A percentile compares a stretch with the other conserved stretches of the same genome.
Conservation (phyloP, 2,797 vertebrate genomes). For the Hydrophis major region DNA sequence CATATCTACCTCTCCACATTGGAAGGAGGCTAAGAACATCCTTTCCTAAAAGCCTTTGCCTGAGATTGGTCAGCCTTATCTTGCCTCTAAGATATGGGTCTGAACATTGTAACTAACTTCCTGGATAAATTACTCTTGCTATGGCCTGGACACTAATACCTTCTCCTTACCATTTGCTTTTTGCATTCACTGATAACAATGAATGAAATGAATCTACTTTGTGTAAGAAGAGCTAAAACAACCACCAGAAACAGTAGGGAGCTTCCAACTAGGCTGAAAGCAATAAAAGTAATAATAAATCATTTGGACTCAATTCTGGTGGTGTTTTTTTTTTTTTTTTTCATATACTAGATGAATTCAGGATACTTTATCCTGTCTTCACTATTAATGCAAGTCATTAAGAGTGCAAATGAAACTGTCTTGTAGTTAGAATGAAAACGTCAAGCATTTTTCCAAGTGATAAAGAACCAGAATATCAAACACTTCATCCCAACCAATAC, state of each 20-base stretch:
- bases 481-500: slow-evolving; percentile 7
- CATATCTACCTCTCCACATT: background rate
- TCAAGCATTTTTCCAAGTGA: slow-evolving; percentile 36
- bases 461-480: slow-evolving; percentile 16
- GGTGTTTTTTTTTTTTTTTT: background rate
- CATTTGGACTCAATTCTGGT: background rate
- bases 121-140: background rate
- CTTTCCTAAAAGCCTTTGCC: background rate
- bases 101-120: background rate
- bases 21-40: background rate
- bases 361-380: background rate
- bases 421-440: background rate
- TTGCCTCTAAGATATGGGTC: background rate
- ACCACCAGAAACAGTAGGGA: background rate
- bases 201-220: background rate
- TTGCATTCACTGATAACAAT: background rate
- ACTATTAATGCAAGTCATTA: background rate
- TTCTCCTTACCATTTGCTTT: background rate
- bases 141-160: background rate
- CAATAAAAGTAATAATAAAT: background rate
- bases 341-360: background rate
- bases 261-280: background rate
- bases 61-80: background rate
- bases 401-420: background rate
- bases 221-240: background rate